Base-by-base conservation (phyloP, 2,113 vertebrate species). In the Carassius gibelio region DNA sequence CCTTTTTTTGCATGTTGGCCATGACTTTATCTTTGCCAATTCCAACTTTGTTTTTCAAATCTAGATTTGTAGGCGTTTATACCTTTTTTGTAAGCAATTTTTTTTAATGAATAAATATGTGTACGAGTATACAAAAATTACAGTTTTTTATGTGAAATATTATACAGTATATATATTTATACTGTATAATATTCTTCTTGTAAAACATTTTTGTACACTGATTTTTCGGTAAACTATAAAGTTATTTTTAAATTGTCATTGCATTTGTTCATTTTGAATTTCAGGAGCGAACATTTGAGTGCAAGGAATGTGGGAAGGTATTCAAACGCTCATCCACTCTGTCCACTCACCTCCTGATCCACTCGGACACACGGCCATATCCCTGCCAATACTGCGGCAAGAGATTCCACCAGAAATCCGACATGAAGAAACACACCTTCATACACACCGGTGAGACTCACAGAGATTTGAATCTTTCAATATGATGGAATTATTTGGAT, bases 251-350 rank as follows among this genome's bases (percentile, higher is more conserved):
- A 55, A 55, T 19, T 17, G 52, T 55, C 15, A 55, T 17, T 17
- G 15, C 14, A 55, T 15, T 15, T 75, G 45, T 26, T 50, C 0
- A 30, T 7, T 76, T 30, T 21, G 15, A 38, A 30, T 82, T 84
- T 30, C 48, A 90, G 89, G 89, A 90, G 45, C 81, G 89, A 85
- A 93, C 91, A 0, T 95, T 94, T 72, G 89, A 87, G 82, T 95
- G 94, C 7, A 81, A 82, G 0, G 93, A 91, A 80, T 94, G 94
- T 75, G 94, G 94, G 0, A 95, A 95, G 81, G 87, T 90, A 10
- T 95, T 95, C 89, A 94, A 94, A 86, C 93, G 94, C 55, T 95
- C 94, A 23, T 94, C 94, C 83, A 94, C 94, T 30, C 92, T 95
- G 50, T 93, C 93, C 83, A 94, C 94, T 8, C 94, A 95, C 17